These are phyloP conservation scores for Chelonoidis abingdonii DNA, from an alignment of 2,113 vertebrate genomes.

Conservation along the genomic window DNA sequence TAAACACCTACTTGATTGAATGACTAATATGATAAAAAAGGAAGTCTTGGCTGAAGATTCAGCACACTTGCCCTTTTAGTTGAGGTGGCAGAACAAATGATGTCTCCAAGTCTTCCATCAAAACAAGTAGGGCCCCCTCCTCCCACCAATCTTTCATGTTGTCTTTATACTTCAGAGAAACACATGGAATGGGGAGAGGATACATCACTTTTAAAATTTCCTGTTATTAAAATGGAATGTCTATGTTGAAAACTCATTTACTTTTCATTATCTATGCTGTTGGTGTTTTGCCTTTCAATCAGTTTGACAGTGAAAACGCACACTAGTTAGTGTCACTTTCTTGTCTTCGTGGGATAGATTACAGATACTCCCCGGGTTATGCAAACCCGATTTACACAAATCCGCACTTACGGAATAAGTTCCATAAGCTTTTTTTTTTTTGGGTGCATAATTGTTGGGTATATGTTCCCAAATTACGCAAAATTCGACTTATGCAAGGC, in stretches of 20 bases:
- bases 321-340: neutral
- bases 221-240: neutral
- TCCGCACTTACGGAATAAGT: too few relatives aligned
- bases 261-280: neutral
- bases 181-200: neutral
- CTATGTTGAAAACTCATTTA: neutral
- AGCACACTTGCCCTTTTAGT: neutral
- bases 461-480: too few relatives aligned
- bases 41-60: neutral
- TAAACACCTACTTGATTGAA: neutral
- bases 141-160: neutral
- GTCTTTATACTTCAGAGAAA: neutral
- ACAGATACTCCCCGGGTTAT: too few relatives aligned
- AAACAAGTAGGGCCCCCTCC: neutral
- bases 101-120: neutral
- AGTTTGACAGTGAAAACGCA: neutral
- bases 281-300: neutral
- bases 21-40: neutral
- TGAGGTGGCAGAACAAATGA: neutral
- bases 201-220: neutral
- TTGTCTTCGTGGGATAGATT: neutral
- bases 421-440: too few relatives aligned
- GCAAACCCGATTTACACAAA: too few relatives aligned
- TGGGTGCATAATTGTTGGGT: too few relatives aligned
- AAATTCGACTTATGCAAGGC: too few relatives aligned